A percentile compares a stretch with the other conserved stretches of the same genome.
These are phyloP conservation scores for Chondrilla cf. caribensis DNA, from an alignment of 37 sponge, comb jelly and placozoan species.

Conservation along the genomic window DNA sequence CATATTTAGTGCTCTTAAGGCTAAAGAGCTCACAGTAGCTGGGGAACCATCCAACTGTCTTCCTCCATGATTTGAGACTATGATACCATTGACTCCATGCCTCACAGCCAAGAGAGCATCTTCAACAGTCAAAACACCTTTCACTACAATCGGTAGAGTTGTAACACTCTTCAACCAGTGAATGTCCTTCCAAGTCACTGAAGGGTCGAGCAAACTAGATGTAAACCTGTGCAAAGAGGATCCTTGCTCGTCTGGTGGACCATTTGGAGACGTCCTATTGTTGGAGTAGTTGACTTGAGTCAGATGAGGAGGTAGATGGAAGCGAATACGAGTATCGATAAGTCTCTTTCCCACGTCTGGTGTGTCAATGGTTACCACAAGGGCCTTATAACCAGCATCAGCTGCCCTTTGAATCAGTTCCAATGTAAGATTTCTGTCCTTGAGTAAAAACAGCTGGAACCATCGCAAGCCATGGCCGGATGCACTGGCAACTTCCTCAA, in stretches of 20 bases:
- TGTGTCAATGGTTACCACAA: slow-evolving; percentile 54
- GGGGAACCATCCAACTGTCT: slow-evolving; percentile 7
- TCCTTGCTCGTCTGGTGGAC: not conserved
- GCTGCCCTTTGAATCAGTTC: slow-evolving; percentile 42
- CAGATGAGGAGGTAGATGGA: slow-evolving; percentile 58
- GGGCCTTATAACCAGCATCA: slow-evolving; percentile 37
- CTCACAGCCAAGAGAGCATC: not conserved
- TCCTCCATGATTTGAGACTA: slow-evolving; percentile 13
- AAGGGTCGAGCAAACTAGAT: not conserved
- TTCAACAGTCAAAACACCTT: slow-evolving; percentile 1
- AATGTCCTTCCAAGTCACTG: slow-evolving; percentile 4
- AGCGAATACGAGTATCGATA: slow-evolving; percentile 39
- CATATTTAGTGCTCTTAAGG: not conserved
- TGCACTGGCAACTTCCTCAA: slow-evolving; percentile 47
- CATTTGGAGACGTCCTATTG: not conserved
- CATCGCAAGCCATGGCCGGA: slow-evolving; percentile 29
- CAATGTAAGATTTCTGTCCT: slow-evolving; percentile 21
- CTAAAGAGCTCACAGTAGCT: slow-evolving; percentile 22
- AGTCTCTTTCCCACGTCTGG: slow-evolving; percentile 47
- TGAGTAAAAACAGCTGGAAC: slow-evolving; percentile 52
- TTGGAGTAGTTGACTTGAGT: slow-evolving; percentile 52
- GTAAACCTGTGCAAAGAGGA: slow-evolving; percentile 41
- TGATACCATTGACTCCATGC: slow-evolving; percentile 3
- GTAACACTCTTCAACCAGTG: not conserved
- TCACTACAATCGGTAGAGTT: not conserved